Evolutionary conservation across 64 coral and sea anemone genomes (phyloP).

Genomic region (Orbicella faveolata): DNA sequence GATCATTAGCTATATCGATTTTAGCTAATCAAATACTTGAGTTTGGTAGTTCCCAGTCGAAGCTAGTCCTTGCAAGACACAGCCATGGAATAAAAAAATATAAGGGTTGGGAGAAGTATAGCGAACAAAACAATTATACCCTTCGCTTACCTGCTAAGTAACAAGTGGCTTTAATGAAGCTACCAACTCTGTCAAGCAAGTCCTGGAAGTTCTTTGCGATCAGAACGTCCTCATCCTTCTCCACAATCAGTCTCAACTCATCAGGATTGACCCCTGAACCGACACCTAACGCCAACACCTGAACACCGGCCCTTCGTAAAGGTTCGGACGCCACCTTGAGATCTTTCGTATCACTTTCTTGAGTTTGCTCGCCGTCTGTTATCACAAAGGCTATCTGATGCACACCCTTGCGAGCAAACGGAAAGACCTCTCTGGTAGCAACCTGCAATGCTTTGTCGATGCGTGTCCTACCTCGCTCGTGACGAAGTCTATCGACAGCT

Average conservation of each 20-base stretch:
- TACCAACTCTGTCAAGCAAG: not conserved
- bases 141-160: slow-evolving; percentile 10
- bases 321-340: slow-evolving; percentile 15
- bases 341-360: slow-evolving; percentile 10
- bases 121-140: too few species aligned
- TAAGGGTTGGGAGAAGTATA: too few species aligned
- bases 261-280: not conserved
- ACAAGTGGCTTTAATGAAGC: slow-evolving; percentile 12
- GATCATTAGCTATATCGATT: too few species aligned
- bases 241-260: slow-evolving; percentile 19
- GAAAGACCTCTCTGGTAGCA: slow-evolving; percentile 12
- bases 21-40: too few species aligned
- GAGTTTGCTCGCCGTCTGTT: slow-evolving; percentile 50
- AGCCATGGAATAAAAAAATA: too few species aligned
- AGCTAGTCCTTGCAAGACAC: too few species aligned
- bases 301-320: slow-evolving; percentile 19
- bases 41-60: too few species aligned
- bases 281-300: slow-evolving; percentile 31
- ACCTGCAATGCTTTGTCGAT: slow-evolving; percentile 48
- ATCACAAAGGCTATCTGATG: slow-evolving; percentile 32
- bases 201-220: slow-evolving; percentile 25
- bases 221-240: slow-evolving; percentile 41
- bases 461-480: slow-evolving; percentile 18
- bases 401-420: slow-evolving; percentile 8
- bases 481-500: slow-evolving; percentile 32